These are phyloP conservation scores for Amphilophus citrinellus DNA, from an alignment of 2,113 vertebrate genomes.

Conservation along the genomic window DNA sequence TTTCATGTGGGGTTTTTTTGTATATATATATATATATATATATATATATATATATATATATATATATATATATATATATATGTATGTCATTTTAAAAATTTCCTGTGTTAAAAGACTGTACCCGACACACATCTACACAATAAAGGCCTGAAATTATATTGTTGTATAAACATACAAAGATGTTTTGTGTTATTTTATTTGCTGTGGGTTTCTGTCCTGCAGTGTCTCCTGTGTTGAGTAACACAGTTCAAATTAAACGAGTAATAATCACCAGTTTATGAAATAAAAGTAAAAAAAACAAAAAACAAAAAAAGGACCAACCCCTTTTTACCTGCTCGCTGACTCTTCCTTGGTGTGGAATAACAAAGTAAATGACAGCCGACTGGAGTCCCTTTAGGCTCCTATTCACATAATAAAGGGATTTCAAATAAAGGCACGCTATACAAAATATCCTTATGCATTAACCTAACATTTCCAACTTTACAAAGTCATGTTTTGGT, in stretches of 20 bases:
- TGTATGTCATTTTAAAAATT: background rate
- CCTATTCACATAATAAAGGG: background rate
- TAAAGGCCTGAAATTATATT: background rate
- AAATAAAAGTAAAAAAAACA: background rate
- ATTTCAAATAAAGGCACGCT: background rate
- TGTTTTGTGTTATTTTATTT: background rate
- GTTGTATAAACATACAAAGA: too few species aligned
- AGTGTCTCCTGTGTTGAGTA: background rate
- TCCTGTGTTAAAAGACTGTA: background rate
- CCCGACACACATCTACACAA: too few species aligned
- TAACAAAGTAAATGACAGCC: background rate
- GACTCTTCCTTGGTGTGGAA: background rate
- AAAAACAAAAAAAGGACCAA: background rate
- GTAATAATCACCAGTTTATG: background rate
- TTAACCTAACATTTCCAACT: background rate
- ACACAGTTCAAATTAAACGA: background rate
- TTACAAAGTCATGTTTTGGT: background rate
- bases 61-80: background rate
- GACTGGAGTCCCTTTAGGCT: background rate
- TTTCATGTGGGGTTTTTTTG: accelerated
- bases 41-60: too few species aligned
- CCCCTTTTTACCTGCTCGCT: background rate
- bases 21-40: too few species aligned
- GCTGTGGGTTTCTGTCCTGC: background rate
- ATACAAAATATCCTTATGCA: background rate